A percentile compares a stretch with the other conserved stretches of the same genome.
Conservation (phyloP, 1,140 invertebrate species). For the Musca vetustissima region DNA sequence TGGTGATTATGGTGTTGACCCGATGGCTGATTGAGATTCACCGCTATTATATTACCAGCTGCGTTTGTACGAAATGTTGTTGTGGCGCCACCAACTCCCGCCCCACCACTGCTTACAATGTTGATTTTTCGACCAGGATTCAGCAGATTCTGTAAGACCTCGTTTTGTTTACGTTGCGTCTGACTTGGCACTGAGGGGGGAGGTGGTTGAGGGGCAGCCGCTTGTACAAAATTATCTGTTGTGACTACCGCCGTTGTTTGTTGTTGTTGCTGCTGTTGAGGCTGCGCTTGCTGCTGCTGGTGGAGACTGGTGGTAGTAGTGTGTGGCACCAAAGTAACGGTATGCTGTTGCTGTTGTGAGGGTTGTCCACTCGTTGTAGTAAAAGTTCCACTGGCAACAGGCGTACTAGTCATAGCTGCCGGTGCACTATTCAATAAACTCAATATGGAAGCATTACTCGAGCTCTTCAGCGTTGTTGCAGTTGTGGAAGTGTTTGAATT, state of each 20-base stretch:
- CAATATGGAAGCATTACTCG: slow-evolving; percentile 69
- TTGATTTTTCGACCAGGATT: slow-evolving; percentile 50
- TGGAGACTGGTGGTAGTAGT: slow-evolving; percentile 22
- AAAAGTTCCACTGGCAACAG: slow-evolving; percentile 53
- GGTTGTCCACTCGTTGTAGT: slow-evolving; percentile 49
- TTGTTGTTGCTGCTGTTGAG: slow-evolving; percentile 41
- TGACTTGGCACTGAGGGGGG: slow-evolving; percentile 38
- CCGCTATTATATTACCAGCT: slow-evolving; percentile 57
- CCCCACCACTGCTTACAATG: slow-evolving; percentile 32
- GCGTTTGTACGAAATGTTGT: slow-evolving; percentile 52
- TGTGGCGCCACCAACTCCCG: slow-evolving; percentile 31
- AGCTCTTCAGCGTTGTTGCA: slow-evolving; percentile 56
- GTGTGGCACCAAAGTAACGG: slow-evolving; percentile 37
- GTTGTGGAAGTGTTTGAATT: slow-evolving; percentile 34
- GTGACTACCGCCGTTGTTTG: slow-evolving; percentile 32
- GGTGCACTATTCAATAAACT: slow-evolving; percentile 74
- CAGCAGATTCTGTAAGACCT: slow-evolving; percentile 49
- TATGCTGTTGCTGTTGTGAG: slow-evolving; percentile 42
- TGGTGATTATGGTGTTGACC: slow-evolving; percentile 35
- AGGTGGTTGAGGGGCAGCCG: slow-evolving; percentile 33
- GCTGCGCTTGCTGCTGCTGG: slow-evolving; percentile 41
- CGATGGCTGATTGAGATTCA: slow-evolving; percentile 49
- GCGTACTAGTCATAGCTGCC: slow-evolving; percentile 64
- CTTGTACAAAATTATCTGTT: slow-evolving; percentile 42
- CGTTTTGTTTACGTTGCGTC: slow-evolving; percentile 47